phyloP scores from a whole-genome alignment of 2,113 vertebrate species.

The Ictidomys tridecemlineatus region DNA sequence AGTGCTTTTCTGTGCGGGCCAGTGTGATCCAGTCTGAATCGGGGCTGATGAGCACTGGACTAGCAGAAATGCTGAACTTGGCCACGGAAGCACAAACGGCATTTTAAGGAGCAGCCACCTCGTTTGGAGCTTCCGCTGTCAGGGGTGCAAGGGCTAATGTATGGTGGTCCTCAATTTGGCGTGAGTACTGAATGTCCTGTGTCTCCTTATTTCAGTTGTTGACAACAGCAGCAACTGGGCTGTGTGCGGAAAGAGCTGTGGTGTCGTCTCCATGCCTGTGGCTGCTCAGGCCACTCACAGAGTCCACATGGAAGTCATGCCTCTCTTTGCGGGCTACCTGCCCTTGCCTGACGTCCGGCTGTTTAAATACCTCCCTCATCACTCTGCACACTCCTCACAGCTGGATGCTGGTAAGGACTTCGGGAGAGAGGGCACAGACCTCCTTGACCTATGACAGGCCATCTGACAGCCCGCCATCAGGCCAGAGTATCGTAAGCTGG shows the following conservation, averaged over 20 bases:
- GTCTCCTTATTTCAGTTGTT: conserved; percentile 90
- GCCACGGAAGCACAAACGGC: fast-evolving
- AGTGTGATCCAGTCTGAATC: not conserved
- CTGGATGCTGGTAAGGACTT: conserved; percentile 93
- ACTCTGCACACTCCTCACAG: conserved; percentile 91
- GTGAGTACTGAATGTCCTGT: fast-evolving
- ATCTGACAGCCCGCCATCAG: not conserved
- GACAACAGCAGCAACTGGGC: conserved; percentile 99
- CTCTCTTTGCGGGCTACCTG: conserved; percentile 95
- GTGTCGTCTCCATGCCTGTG: conserved; percentile 95
- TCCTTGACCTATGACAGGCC: not conserved
- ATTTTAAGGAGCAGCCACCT: fast-evolving
- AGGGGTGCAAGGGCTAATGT: not conserved
- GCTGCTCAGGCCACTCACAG: conserved; percentile 92
- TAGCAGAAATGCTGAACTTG: not conserved
- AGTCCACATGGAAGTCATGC: conserved; percentile 98
- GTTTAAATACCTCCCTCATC: conserved; percentile 96
- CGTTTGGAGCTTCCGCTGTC: fast-evolving
- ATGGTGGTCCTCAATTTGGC: fast-evolving
- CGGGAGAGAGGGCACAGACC: not conserved
- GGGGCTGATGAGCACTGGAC: not conserved
- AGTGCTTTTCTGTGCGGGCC: fast-evolving
- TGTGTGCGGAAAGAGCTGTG: conserved; percentile 98
- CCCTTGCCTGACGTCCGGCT: conserved; percentile 96
- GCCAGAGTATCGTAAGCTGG: not conserved